Percentiles rank a stretch among this genome's conserved stretches.
Evolutionary conservation across 2,797 vertebrate genomes (phyloP).

Genomic region (Brotogeris chrysoptera): DNA sequence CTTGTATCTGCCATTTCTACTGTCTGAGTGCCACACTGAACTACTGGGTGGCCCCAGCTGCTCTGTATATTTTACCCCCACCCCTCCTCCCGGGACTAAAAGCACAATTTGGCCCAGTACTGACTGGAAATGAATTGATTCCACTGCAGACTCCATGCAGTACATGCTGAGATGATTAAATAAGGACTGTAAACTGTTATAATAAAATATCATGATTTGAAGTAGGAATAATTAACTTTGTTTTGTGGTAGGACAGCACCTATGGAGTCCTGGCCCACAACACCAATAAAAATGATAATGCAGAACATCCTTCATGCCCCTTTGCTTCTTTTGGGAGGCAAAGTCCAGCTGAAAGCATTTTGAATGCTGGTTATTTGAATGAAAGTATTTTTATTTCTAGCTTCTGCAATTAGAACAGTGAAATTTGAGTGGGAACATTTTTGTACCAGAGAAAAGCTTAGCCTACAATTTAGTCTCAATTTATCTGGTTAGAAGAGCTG

Average conservation of each 20-base stretch:
- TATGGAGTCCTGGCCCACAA: background rate
- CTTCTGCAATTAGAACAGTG: constrained; percentile 54
- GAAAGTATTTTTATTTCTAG: constrained; percentile 50
- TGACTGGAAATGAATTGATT: constrained; percentile 47
- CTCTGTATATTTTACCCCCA: constrained; percentile 28
- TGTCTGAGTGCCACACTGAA: background rate
- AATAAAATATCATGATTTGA: constrained; percentile 24
- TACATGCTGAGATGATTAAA: constrained; percentile 52
- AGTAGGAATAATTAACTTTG: background rate
- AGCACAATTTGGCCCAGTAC: constrained; percentile 30
- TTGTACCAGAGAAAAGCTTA: constrained; percentile 5
- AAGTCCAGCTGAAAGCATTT: constrained; percentile 34
- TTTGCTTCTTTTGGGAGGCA: background rate
- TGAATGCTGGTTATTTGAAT: constrained; percentile 27
- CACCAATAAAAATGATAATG: background rate
- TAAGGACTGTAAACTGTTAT: constrained; percentile 25
- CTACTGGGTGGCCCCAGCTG: constrained; percentile 56
- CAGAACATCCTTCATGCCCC: background rate
- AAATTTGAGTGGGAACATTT: constrained; percentile 44
- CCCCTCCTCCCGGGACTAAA: constrained; percentile 29
- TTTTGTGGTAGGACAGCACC: constrained; percentile 38
- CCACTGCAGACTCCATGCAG: background rate
- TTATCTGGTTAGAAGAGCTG: background rate
- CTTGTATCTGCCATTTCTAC: constrained; percentile 38
- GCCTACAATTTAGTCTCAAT: constrained; percentile 21